These are phyloP conservation scores for Prunella fulvescens DNA, from an alignment of 2,113 vertebrate genomes.

Conservation along the genomic window DNA sequence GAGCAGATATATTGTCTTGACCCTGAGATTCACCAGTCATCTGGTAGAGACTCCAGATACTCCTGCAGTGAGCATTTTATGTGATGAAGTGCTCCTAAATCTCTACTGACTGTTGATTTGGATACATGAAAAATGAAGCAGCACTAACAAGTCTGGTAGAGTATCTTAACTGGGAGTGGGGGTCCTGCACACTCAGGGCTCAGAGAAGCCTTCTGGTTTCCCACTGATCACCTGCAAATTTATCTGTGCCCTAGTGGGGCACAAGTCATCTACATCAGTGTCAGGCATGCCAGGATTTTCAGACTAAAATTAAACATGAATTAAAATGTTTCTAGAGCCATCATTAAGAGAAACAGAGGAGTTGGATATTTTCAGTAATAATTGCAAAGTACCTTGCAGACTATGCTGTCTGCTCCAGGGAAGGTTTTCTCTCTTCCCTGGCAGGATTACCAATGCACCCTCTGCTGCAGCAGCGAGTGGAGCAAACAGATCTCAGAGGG, in stretches of 20 bases:
- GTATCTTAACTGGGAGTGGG: neutral
- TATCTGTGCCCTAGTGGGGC: neutral
- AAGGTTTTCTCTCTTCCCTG: neutral
- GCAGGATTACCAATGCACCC: neutral
- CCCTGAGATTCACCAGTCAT: neutral
- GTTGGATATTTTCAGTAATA: neutral
- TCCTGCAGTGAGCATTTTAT: neutral
- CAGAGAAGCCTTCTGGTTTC: neutral
- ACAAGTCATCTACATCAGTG: fast-evolving
- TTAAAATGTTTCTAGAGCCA: neutral
- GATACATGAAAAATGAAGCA: neutral
- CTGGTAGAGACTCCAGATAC: neutral
- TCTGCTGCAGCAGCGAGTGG: neutral
- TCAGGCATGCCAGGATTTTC: neutral
- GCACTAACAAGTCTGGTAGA: neutral
- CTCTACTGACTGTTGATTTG: neutral
- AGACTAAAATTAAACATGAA: neutral
- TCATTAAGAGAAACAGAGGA: neutral
- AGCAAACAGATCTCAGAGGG: neutral
- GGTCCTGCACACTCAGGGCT: neutral
- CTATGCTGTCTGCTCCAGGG: neutral
- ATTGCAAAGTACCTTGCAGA: neutral
- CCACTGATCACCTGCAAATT: neutral
- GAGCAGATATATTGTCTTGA: neutral
- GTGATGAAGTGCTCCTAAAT: neutral